These are phyloP conservation scores for Idaea aversata DNA, from an alignment of 2,888 invertebrate species.

Conservation along the genomic window DNA sequence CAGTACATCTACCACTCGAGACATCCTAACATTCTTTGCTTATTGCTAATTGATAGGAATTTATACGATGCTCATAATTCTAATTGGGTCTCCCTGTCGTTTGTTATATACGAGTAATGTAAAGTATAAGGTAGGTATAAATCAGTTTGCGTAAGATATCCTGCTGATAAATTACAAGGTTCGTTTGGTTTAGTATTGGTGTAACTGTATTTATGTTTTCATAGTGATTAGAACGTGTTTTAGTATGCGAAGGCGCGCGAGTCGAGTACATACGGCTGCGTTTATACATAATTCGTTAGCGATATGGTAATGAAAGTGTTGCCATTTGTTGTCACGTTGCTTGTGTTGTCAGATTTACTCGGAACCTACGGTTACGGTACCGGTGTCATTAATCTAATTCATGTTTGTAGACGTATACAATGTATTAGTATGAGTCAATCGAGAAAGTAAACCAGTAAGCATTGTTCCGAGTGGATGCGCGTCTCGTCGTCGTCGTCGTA, in stretches of 20 bases:
- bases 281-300: constrained; percentile 7
- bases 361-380: constrained; percentile 28
- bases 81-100: background rate
- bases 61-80: background rate
- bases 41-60: background rate
- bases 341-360: constrained; percentile 53
- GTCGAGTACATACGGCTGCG: background rate
- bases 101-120: background rate
- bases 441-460: constrained; percentile 79
- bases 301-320: constrained; percentile 47
- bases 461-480: constrained; percentile 80
- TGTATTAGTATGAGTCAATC: constrained; percentile 77
- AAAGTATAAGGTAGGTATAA: background rate
- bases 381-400: constrained; percentile 70
- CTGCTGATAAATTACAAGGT: background rate
- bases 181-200: background rate
- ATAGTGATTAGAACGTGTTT: background rate
- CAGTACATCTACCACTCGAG: background rate
- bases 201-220: background rate
- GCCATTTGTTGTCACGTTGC: constrained; percentile 33
- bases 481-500: constrained; percentile 24
- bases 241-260: background rate
- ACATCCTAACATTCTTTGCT: constrained; percentile 15
- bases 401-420: constrained; percentile 66
- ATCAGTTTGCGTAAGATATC: constrained; percentile 9